Evolutionary conservation across 2,797 vertebrate genomes (phyloP).

Genomic region (Brachyrhaphis roseni): DNA sequence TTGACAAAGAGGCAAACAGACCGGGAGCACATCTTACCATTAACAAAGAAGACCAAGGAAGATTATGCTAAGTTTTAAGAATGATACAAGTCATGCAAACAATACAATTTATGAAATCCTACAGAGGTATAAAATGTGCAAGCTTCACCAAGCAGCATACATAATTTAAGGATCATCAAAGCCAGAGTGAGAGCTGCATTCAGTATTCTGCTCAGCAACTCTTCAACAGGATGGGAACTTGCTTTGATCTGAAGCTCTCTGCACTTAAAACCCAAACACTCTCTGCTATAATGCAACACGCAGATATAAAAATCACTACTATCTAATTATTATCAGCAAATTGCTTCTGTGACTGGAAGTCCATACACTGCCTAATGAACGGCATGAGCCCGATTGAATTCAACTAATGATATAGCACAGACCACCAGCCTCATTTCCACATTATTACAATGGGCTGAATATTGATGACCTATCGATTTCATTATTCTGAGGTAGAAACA

Average conservation of each 20-base stretch:
- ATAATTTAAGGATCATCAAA: conserved; percentile 14
- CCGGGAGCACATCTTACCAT: not conserved
- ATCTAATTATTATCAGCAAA: conserved; percentile 22
- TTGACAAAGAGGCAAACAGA: not conserved
- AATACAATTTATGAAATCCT: not conserved
- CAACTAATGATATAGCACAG: conserved; percentile 54
- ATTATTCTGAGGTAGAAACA: conserved; percentile 46
- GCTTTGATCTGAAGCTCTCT: not conserved
- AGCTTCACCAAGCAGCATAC: not conserved
- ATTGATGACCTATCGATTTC: conserved; percentile 68
- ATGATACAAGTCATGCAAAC: not conserved
- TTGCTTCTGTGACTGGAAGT: conserved; percentile 37
- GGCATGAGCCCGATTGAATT: conserved; percentile 49
- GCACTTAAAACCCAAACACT: not conserved
- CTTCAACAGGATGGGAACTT: not conserved
- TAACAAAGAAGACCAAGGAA: conserved; percentile 23
- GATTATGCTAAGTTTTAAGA: conserved; percentile 2
- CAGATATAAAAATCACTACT: conserved; percentile 17
- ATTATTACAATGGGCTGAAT: conserved; percentile 51
- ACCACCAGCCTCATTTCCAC: conserved; percentile 52
- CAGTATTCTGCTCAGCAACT: conserved; percentile 5
- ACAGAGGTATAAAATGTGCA: not conserved
- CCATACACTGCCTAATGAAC: conserved; percentile 63
- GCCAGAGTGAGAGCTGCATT: not conserved
- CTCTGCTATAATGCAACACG: conserved; percentile 4